Evolutionary conservation across 2,888 invertebrate genomes (phyloP), one percentile per base, ranked within the genome.

Genomic region (Syrphus vitripennis): DNA sequence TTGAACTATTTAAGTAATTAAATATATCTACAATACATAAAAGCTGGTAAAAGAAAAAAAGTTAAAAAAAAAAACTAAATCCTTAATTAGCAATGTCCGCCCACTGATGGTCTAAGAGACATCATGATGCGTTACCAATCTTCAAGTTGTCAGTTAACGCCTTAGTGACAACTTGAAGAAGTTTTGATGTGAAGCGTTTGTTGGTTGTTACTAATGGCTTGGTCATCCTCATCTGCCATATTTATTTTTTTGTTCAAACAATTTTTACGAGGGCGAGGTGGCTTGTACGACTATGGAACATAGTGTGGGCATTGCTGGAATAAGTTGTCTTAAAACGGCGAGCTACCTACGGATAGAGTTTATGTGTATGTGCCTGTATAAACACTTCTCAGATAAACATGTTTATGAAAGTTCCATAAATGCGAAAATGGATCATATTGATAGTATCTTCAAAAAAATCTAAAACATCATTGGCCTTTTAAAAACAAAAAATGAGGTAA

Each of bases 61-160:
- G n/a, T n/a, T n/a, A n/a, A n/a, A n/a, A n/a, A n/a, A n/a, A n/a
- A n/a, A n/a, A n/a, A n/a, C n/a, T 19, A 42, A 6, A 14, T 31
- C 29, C 65, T 65, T 65, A 65, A 65, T 65, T 16, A 45, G 29
- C 12, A 19, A 16, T 29, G 12, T 65, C 42, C 45, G 45, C 65
- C 65, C 65, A 65, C 65, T 31, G 40, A 0, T n/a, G n/a, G n/a
- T n/a, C n/a, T 9, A n/a, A 16, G 29, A n/a, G 21, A 59, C 59
- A 59, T 21, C 34, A 14, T 45, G 19, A 65, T 45, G 45, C 19
- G 26, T 29, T 65, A 16, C 45, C 42, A 45, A 65, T 65, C 31
- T 14, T 0, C 42, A 31, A 65, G 29, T 29, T 45, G 16, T 65
- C 42, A 42, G 7, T 31, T 45, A 16, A 45, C n/a, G 45, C 19